These are phyloP conservation scores for Apis dorsata DNA, from an alignment of 1,140 invertebrate genomes.

Conservation along the genomic window DNA sequence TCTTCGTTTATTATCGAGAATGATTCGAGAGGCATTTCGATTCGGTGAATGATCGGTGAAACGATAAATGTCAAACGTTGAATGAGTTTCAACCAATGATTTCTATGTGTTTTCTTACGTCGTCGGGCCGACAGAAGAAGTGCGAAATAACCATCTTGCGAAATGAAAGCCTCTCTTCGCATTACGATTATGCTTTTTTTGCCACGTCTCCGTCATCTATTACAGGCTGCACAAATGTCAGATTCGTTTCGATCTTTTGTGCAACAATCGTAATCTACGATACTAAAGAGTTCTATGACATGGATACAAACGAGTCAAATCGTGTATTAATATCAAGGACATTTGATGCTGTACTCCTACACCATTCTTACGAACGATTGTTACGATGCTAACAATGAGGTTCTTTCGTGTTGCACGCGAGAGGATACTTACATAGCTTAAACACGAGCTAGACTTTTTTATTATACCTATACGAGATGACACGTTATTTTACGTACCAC, in stretches of 20 bases:
- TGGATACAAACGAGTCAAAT: background rate
- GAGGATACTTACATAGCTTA: slow-evolving; percentile 19
- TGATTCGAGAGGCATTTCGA: slow-evolving; percentile 10
- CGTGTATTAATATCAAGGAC: slow-evolving; percentile 14
- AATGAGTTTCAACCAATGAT: slow-evolving; percentile 27
- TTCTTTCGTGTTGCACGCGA: slow-evolving; percentile 45
- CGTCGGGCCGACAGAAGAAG: slow-evolving; percentile 2
- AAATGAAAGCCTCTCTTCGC: slow-evolving; percentile 21
- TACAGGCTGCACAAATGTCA: slow-evolving; percentile 27
- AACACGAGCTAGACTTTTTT: slow-evolving; percentile 2
- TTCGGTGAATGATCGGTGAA: slow-evolving; percentile 3
- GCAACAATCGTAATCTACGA: background rate
- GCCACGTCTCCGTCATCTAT: slow-evolving; percentile 29
- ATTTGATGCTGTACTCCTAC: background rate
- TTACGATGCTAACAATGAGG: background rate
- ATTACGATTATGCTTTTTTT: slow-evolving; percentile 50
- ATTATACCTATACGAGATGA: background rate
- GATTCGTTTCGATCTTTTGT: slow-evolving; percentile 30
- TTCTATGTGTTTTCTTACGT: slow-evolving; percentile 13
- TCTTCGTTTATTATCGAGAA: slow-evolving; percentile 11
- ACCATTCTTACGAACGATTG: background rate
- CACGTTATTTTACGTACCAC: background rate
- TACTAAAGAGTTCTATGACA: background rate
- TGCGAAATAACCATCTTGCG: slow-evolving; percentile 41
- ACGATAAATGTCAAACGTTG: slow-evolving; percentile 46